Evolutionary conservation across 2,888 invertebrate species (phyloP), one percentile per base, ranked within the genome.

Genomic region (Hyppa rectilinea): DNA sequence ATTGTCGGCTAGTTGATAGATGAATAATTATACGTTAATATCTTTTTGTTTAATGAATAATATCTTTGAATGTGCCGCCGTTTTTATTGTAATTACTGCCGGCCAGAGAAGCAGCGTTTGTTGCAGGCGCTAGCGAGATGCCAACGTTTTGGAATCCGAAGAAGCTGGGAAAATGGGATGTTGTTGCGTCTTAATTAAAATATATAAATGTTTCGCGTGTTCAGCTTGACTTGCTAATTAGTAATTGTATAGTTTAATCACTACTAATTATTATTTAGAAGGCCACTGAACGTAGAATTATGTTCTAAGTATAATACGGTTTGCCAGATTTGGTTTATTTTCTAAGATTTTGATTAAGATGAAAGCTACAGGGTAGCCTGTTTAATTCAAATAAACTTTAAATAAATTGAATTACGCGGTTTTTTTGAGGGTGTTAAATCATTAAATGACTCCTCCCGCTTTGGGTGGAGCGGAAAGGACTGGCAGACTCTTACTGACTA

Each of bases 31-130:
- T 63, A 53, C 64, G 50, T 59, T 70, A 70, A 70, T 78, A 66
- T 73, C 59, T 50, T 64, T 49, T 67, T 78, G 56, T 59, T 59
- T 65, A 70, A 78, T 74, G 47, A 74, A 65, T 55, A 67, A 75
- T 80, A 77, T 74, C 80, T 83, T 80, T 74, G 71, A 63, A 34
- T 49, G 10, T 31, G 45, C 83, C 82, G 81, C 71, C 63, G 52
- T 82, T 79, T 81, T 82, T 81, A 68, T 66, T 71, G 63, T 78
- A 82, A 81, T 80, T 78, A 63, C 52, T 6, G 10, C 3, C 10
- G 50, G 66, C 40, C 20, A 53, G 52, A 52, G 53, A 53, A 43
- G 10, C 2, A n/a, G 74, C 67, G 62, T 52, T 53, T 55, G 45
- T 31, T 23, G 43, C 36, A 47, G 60, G 63, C 40, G 53, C 45